A percentile compares a stretch with the other conserved stretches of the same genome.
phyloP scores from a whole-genome alignment of 2,113 vertebrate species.

The Toxotes jaculatrix region DNA sequence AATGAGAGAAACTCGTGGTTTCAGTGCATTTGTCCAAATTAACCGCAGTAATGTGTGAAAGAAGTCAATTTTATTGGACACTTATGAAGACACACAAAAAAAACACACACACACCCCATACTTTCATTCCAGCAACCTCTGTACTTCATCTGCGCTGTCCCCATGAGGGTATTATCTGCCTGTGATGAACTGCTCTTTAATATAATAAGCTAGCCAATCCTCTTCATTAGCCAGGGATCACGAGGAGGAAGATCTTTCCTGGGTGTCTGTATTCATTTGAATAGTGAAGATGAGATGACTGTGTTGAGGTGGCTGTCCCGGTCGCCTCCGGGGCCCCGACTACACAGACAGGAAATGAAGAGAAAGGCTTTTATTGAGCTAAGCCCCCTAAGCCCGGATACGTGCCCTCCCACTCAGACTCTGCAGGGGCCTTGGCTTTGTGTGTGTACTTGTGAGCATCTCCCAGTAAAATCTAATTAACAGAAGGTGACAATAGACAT shows the following conservation, averaged over 20 bases:
- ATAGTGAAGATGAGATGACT: conserved; percentile 47
- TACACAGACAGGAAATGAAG: conserved; percentile 55
- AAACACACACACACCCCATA: conserved; percentile 6
- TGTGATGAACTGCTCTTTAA: conserved; percentile 54
- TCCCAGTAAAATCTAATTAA: conserved; percentile 45
- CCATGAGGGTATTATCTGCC: background rate
- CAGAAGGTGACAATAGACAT: conserved; percentile 28
- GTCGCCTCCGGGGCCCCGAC: conserved; percentile 20
- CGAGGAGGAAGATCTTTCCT: conserved; percentile 23
- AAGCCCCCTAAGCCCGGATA: conserved; percentile 47
- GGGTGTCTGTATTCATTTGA: conserved; percentile 44
- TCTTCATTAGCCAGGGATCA: conserved; percentile 57
- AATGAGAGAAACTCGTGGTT: background rate
- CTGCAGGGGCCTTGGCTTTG: conserved; percentile 1
- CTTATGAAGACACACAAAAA: background rate
- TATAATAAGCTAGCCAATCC: conserved; percentile 42
- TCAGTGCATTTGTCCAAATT: background rate
- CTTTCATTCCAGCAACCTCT: conserved; percentile 13
- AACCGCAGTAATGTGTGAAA: background rate
- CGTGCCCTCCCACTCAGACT: conserved; percentile 52
- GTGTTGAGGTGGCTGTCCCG: conserved; percentile 19
- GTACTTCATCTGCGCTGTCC: background rate
- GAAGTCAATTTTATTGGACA: background rate
- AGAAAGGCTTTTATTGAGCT: conserved; percentile 55
- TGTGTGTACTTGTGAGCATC: conserved; percentile 28